phyloP scores from a whole-genome alignment of 1,140 invertebrate genomes.

The Drosophila equinoxialis region DNA sequence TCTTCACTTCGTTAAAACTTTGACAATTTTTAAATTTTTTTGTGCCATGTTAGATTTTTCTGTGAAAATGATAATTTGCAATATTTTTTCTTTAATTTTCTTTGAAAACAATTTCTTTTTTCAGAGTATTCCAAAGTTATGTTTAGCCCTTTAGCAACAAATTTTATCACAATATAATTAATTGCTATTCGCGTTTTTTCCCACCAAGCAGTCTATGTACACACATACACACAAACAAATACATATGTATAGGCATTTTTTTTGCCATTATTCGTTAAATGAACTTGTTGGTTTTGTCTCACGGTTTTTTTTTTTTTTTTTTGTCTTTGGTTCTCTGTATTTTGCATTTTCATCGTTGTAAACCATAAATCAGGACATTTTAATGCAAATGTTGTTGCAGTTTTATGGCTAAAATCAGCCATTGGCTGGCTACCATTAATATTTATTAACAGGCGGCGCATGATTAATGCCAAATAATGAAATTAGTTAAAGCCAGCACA shows the following conservation, averaged over 20 bases:
- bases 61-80: no score
- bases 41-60: no score
- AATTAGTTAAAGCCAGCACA: constrained; percentile 63
- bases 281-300: constrained; percentile 50
- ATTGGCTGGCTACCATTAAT: constrained; percentile 62
- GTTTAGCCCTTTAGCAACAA: neutral
- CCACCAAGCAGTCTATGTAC: neutral
- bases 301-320: constrained; percentile 20
- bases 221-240: neutral
- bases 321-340: neutral
- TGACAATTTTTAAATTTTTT: no score
- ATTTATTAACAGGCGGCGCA: constrained; percentile 77
- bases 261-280: constrained; percentile 48
- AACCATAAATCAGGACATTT: constrained; percentile 68
- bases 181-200: constrained; percentile 62
- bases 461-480: constrained; percentile 74
- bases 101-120: neutral
- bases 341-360: constrained; percentile 8
- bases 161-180: constrained; percentile 70
- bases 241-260: neutral
- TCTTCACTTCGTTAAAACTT: no score
- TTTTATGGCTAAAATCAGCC: constrained; percentile 76
- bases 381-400: constrained; percentile 72
- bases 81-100: no score
- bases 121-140: constrained; percentile 26